Percentiles rank a stretch among this genome's conserved stretches.
phyloP scores from a whole-genome alignment of 1,140 invertebrate genomes.

The Temnothorax longispinosus region DNA sequence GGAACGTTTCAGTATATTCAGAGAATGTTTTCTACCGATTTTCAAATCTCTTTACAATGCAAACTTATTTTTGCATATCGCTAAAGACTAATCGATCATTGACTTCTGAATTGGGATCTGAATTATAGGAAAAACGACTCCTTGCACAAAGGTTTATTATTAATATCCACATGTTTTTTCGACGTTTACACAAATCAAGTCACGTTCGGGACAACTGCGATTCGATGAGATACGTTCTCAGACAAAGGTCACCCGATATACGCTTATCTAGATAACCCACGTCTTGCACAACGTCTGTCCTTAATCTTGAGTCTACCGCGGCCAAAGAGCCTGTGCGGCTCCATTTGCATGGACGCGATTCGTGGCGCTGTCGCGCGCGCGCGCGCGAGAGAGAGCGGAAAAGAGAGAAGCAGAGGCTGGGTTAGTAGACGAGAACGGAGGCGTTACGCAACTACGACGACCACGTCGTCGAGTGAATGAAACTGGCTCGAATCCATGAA shows the following conservation, averaged over 20 bases:
- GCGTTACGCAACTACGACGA: slow-evolving; percentile 57
- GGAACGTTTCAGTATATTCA: not conserved
- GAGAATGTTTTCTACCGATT: not conserved
- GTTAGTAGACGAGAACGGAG: slow-evolving; percentile 53
- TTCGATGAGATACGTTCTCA: slow-evolving; percentile 28
- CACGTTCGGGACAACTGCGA: not conserved
- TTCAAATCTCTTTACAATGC: not conserved
- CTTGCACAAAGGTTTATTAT: not conserved
- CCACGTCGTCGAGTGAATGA: slow-evolving; percentile 71
- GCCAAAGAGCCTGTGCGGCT: slow-evolving; percentile 54
- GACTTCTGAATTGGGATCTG: too few species aligned
- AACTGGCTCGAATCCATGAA: slow-evolving; percentile 73
- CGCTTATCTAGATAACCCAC: slow-evolving; percentile 63
- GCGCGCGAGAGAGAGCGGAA: slow-evolving; percentile 44
- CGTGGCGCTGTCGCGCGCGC: slow-evolving; percentile 34
- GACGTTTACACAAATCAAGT: not conserved
- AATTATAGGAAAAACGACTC: not conserved
- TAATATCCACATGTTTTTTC: not conserved
- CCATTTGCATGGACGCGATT: slow-evolving; percentile 65
- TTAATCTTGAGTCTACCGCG: slow-evolving; percentile 70
- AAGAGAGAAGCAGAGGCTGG: slow-evolving; percentile 43
- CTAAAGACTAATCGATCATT: not conserved
- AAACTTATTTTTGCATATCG: not conserved
- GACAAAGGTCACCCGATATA: slow-evolving; percentile 54
- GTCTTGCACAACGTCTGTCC: slow-evolving; percentile 64